phyloP scores from a whole-genome alignment of 2,888 invertebrate genomes.

The Ectropis crepuscularia region DNA sequence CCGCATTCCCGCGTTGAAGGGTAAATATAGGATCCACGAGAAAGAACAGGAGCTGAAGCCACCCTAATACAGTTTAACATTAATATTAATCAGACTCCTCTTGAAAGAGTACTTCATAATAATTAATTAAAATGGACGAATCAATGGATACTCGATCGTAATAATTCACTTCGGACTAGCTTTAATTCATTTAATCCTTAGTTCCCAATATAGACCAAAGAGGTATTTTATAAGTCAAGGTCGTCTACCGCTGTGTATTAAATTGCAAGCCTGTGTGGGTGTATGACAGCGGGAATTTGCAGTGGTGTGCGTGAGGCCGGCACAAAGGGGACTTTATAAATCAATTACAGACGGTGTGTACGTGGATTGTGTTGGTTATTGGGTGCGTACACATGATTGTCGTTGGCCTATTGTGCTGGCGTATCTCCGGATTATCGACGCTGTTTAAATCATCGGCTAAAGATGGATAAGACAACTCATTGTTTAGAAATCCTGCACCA shows the following conservation, averaged over 20 bases:
- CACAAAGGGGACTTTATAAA: constrained; percentile 43
- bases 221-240: constrained; percentile 36
- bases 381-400: constrained; percentile 6
- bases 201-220: constrained; percentile 32
- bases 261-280: constrained; percentile 38
- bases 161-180: constrained; percentile 7
- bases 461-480: no score
- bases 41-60: no score
- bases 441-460: no score
- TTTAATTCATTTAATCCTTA: constrained; percentile 23
- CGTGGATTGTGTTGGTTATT: constrained; percentile 13
- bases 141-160: neutral
- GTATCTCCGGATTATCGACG: no score
- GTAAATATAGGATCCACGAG: no score
- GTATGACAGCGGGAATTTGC: constrained; percentile 22
- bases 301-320: constrained; percentile 36
- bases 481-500: no score
- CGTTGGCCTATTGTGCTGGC: constrained; percentile 1
- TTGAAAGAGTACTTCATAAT: no score
- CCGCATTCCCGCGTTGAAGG: no score
- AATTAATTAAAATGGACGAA: neutral
- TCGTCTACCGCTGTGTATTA: constrained; percentile 36
- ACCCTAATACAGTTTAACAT: no score
- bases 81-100: no score
- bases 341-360: constrained; percentile 36